Base-by-base conservation (phyloP, 2,113 vertebrate genomes). In the Cottus gobio region DNA sequence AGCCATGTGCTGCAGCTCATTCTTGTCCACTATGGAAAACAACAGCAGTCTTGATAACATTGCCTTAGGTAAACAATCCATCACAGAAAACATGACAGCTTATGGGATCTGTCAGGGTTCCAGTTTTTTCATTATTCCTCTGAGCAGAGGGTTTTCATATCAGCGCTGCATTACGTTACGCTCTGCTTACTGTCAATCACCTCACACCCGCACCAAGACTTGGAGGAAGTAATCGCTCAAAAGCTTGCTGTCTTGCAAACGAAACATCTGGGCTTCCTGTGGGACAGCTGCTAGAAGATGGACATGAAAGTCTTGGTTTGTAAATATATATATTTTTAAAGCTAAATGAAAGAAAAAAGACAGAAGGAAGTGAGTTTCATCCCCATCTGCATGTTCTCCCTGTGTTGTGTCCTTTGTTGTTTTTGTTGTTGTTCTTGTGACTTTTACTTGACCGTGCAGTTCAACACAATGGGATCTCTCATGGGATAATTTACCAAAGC, bases 401-500 rank as follows among this genome's bases (percentile, higher is more conserved):
- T 74, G 31, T 48, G 20, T 58, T 36, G 56, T 31, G 48, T 69
- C 28, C 7, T 5, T 46, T 46, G 30, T 75, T 76, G n/a, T 58
- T 36, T 16, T 42, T 61, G 50, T 28, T 13, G 30, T 78, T 52
- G 48, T 74, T 66, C 44, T 5, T 56, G 52, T 37, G 75, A 83
- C 62, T 81, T 82, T 75, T 68, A 76, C 52, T 68, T 71, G 69
- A 84, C 71, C 71, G 60, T 10, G 34, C 30, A 68, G 57, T 36
- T 82, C 75, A 37, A 82, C 75, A 90, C 77, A 90, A 87, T 84
- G 61, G 72, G 74, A 80, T 73, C 84, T 80, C 79, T 80, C 75
- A 89, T 85, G 87, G 83, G 87, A 85, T 73, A 78, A 76, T 90
- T 92, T 92, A 86, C 66, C 78, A 66, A 69, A 5, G 61, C 82